These are phyloP conservation scores for Eriocheir sinensis DNA, from an alignment of 1,140 invertebrate species.

Conservation along the genomic window DNA sequence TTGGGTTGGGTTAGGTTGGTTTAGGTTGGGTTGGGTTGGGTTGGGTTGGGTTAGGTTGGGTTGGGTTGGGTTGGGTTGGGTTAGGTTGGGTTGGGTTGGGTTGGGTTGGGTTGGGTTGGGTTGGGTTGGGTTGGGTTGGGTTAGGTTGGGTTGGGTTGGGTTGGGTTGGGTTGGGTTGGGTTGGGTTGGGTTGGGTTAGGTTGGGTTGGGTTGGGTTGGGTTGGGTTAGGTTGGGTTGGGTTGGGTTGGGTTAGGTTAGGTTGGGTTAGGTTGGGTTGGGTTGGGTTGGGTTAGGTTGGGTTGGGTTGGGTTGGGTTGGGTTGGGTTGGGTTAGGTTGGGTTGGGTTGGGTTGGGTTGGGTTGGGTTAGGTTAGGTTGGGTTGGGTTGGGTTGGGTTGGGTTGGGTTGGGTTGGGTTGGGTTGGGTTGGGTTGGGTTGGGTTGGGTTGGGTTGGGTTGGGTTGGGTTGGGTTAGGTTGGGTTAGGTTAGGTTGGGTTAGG, in stretches of 20 bases:
- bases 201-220: slow-evolving; percentile 16
- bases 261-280: slow-evolving; percentile 36
- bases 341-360: background rate
- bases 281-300: slow-evolving; percentile 33
- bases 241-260: background rate
- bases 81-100: slow-evolving; percentile 37
- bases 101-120: slow-evolving; percentile 52
- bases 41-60: background rate
- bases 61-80: slow-evolving; percentile 43
- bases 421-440: slow-evolving; percentile 18
- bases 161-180: slow-evolving; percentile 39
- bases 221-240: slow-evolving; percentile 36
- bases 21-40: background rate
- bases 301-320: background rate
- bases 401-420: slow-evolving; percentile 35
- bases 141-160: slow-evolving; percentile 30
- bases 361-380: slow-evolving; percentile 32
- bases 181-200: slow-evolving; percentile 31
- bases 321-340: background rate
- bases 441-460: slow-evolving; percentile 46
- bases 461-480: slow-evolving; percentile 29
- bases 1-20: background rate
- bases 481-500: background rate
- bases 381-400: slow-evolving; percentile 35
- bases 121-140: background rate